These are phyloP conservation scores for Heliconius hortense DNA, from an alignment of 2,888 invertebrate genomes.

Conservation along the genomic window DNA sequence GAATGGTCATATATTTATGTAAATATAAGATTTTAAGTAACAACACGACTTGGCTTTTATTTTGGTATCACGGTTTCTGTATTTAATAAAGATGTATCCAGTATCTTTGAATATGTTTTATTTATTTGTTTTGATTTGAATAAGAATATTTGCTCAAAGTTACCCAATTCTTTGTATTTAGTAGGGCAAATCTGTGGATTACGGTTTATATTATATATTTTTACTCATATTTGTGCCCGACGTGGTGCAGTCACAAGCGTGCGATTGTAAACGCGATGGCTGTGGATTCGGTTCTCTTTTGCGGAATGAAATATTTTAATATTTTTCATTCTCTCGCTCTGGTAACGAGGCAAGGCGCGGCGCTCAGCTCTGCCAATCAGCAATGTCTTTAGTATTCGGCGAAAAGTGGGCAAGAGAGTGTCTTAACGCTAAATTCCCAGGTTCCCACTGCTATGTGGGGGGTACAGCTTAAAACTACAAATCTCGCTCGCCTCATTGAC, in stretches of 20 bases:
- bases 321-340: background rate
- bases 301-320: too few species aligned
- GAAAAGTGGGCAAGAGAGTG: background rate
- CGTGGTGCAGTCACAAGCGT: background rate
- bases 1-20: constrained; percentile 52
- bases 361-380: background rate
- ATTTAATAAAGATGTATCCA: constrained; percentile 72
- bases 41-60: constrained; percentile 63
- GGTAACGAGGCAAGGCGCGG: background rate
- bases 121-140: constrained; percentile 21
- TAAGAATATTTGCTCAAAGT: background rate
- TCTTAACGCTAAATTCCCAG: too few species aligned
- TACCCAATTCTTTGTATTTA: background rate
- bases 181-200: background rate
- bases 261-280: background rate
- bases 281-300: background rate
- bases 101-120: constrained; percentile 19
- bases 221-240: background rate
- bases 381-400: background rate
- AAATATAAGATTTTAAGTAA: constrained; percentile 66
- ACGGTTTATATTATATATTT: background rate
- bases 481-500: too few species aligned
- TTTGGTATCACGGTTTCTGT: constrained; percentile 50
- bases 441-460: too few species aligned
- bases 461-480: too few species aligned